A percentile compares a stretch with the other conserved stretches of the same genome.
Evolutionary conservation across 1,140 invertebrate species (phyloP).

Genomic region (Olivierus martensii): DNA sequence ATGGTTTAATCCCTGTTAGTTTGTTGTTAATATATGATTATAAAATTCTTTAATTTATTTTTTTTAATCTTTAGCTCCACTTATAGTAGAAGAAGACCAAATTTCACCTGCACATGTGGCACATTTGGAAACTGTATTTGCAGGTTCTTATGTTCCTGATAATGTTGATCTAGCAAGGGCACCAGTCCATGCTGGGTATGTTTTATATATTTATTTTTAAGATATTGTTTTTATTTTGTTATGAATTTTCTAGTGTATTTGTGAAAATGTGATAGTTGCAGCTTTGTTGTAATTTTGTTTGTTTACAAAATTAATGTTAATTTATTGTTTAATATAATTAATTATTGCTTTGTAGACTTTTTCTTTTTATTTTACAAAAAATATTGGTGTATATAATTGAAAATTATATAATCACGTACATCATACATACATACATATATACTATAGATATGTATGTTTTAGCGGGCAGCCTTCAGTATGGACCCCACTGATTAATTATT

Average conservation of each 20-base stretch:
- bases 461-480: no score
- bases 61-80: slow-evolving; percentile 31
- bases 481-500: no score
- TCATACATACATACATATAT: no score
- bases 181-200: slow-evolving; percentile 78
- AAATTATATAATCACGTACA: no score
- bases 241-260: no score
- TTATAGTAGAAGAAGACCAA: slow-evolving; percentile 43
- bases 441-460: no score
- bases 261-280: neutral
- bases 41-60: no score
- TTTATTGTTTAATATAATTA: neutral
- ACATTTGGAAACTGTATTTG: slow-evolving; percentile 27
- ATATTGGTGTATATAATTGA: no score
- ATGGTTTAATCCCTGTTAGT: no score
- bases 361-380: neutral
- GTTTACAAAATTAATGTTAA: neutral
- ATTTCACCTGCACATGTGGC: slow-evolving; percentile 44
- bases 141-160: slow-evolving; percentile 41
- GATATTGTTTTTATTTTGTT: no score
- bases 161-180: slow-evolving; percentile 75
- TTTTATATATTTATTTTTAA: slow-evolving; percentile 5
- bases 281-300: neutral
- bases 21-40: no score
- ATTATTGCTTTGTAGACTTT: neutral